Evolutionary conservation across 2,797 vertebrate genomes (phyloP), one percentile per base, ranked within the genome.

Genomic region (Cynopterus sphinx): DNA sequence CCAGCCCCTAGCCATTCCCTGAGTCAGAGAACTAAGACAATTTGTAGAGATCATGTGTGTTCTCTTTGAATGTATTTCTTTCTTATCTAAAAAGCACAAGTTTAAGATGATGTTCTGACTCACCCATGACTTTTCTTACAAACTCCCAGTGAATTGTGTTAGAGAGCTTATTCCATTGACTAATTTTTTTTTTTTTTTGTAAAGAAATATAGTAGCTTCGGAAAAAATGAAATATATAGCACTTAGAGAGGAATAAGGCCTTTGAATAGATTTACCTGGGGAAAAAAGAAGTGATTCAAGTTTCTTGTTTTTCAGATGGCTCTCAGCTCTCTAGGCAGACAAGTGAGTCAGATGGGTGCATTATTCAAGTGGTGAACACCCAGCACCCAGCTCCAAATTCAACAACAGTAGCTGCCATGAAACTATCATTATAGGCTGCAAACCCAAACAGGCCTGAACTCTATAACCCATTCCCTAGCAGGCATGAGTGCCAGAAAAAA

Each of bases 391-490:
- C 55, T 85, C 87, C 0, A 0, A 24, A 17, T 43, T 63, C 92
- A 85, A n/a, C 71, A 57, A 39, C 73, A 78, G 51, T 46, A 43
- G 16, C 43, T 57, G 43, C 19, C 0, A 0, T 36, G 41, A 65
- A 41, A 24, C 63, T 46, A 1, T 91, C 63, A 79, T 55, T 71
- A 91, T 0, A 22, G 3, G n/a, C 55, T 3, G 7, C 28, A 36
- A 92, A 81, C 26, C 90, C 94, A 85, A 90, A 87, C 75, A 96
- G 78, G 12, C 26, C 43, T 41, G 89, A 96, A 73, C 95, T 74
- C 89, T 6, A 1, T 41, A 53, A 91, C 97, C 90, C 0, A 0
- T 8, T 59, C 63, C 61, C 55, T 21, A 33, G 68, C 67, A 85
- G 90, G 28, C 9, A 5, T 17, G 2, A 5, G 3, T 24, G 46